Evolutionary conservation across 92 coral and sea anemone species (phyloP).

Genomic region (Palythoa grandiflora): DNA sequence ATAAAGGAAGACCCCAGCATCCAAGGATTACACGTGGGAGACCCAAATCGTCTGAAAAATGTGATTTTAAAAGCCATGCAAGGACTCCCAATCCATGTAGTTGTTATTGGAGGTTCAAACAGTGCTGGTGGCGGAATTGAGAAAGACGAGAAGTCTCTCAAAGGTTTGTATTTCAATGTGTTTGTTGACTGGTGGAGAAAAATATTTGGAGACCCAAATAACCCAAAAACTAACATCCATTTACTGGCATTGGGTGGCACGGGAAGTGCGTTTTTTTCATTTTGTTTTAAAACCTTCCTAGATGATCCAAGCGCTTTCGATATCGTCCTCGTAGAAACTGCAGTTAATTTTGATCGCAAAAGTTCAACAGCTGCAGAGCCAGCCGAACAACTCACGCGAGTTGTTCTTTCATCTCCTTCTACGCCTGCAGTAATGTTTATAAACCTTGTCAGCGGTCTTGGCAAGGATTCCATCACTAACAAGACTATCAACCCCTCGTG

Average conservation of each 20-base stretch:
- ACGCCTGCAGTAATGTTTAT: constrained; percentile 77
- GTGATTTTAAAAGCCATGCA: constrained; percentile 65
- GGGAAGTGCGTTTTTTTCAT: constrained; percentile 78
- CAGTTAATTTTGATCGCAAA: constrained; percentile 72
- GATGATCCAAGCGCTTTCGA: constrained; percentile 57
- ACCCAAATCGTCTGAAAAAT: constrained; percentile 46
- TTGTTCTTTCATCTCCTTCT: constrained; percentile 64
- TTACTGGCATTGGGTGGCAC: constrained; percentile 77
- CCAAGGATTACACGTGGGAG: constrained; percentile 32
- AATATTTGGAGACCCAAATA: constrained; percentile 52
- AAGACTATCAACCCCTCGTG: constrained; percentile 61
- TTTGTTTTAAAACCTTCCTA: constrained; percentile 78
- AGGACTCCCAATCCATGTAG: constrained; percentile 64
- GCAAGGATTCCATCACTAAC: constrained; percentile 52
- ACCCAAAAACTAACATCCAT: constrained; percentile 41
- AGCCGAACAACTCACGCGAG: constrained; percentile 83
- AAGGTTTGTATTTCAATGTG: constrained; percentile 63
- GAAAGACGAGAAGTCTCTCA: constrained; percentile 58
- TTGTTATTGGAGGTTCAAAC: constrained; percentile 86
- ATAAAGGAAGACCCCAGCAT: constrained; percentile 11
- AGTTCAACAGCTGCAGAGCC: constrained; percentile 67
- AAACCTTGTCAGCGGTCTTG: constrained; percentile 73
- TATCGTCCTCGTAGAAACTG: constrained; percentile 77
- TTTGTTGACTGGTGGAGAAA: constrained; percentile 85
- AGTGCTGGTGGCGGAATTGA: constrained; percentile 89